Percentiles rank a stretch among this genome's conserved stretches.
phyloP scores from a whole-genome alignment of 1,140 invertebrate genomes.

The Drosophila ficusphila region DNA sequence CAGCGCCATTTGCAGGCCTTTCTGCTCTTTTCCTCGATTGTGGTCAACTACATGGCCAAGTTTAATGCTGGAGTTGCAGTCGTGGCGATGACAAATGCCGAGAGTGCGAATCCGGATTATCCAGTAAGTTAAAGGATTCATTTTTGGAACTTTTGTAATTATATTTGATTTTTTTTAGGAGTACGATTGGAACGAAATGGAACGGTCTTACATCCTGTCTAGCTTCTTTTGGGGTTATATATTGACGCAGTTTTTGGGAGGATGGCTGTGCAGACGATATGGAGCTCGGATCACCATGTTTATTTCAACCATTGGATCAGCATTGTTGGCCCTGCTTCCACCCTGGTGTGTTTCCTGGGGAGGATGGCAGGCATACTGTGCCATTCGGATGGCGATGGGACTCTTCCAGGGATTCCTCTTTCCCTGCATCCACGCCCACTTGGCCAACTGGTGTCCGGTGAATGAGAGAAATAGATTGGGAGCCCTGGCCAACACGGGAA shows the following conservation, averaged over 20 bases:
- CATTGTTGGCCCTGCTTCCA: slow-evolving; percentile 84
- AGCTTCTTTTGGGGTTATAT: slow-evolving; percentile 88
- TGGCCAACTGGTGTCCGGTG: slow-evolving; percentile 91
- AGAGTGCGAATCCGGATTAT: slow-evolving; percentile 67
- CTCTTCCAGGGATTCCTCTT: slow-evolving; percentile 91
- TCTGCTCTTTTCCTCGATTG: slow-evolving; percentile 68
- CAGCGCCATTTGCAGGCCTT: slow-evolving; percentile 71
- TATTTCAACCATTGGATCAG: slow-evolving; percentile 85
- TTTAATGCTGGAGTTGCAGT: slow-evolving; percentile 72
- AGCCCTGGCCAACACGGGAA: slow-evolving; percentile 87
- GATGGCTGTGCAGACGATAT: slow-evolving; percentile 87
- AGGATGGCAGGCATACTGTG: slow-evolving; percentile 87
- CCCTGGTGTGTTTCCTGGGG: slow-evolving; percentile 84
- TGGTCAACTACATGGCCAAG: slow-evolving; percentile 68
- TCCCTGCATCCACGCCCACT: slow-evolving; percentile 90
- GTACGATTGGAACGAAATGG: slow-evolving; percentile 85
- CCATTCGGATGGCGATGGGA: slow-evolving; percentile 89
- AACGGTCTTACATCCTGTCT: slow-evolving; percentile 86
- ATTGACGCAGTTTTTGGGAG: slow-evolving; percentile 87
- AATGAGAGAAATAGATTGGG: slow-evolving; percentile 86
- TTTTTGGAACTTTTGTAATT: not conserved
- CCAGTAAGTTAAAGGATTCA: slow-evolving; percentile 43
- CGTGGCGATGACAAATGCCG: slow-evolving; percentile 76
- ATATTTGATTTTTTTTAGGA: slow-evolving; percentile 15
- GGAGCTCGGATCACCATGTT: slow-evolving; percentile 88